Base-by-base conservation (phyloP, 53 echinoderm and acorn worm genomes). In the Arbacia lixula region DNA sequence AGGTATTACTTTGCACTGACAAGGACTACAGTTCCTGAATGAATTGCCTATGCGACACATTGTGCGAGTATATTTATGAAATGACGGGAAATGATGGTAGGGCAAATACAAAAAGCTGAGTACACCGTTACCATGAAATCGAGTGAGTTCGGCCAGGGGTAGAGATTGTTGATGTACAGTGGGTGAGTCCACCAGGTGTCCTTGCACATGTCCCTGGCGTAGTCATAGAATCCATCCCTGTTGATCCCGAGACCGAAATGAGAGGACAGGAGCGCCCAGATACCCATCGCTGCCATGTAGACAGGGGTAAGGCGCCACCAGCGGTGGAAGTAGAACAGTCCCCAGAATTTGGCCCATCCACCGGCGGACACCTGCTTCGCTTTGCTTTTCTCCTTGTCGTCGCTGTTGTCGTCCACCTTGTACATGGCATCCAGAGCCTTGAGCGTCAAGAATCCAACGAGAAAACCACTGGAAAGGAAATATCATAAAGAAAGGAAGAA, bases 291-390 rank as follows among this genome's bases (percentile, higher is more conserved):
- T 14, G 88, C 71, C 83, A 86, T 86, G 67, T 89, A 89, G 40
- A 83, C 60, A 2, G 92, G 92, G 20, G 92, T 92, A 12, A 92
- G 61, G 17, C 92, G 86, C 92, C 92, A 92, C 72, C 72, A 86
- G 5, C 92, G 92, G 71, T 92, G 92, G 62, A 92, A 86, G 84
- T 92, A 92, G 71, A 80, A 92, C 43, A 89, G 19, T 6, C 83
- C 49, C 92, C 92, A 92, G 42, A 68, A 68, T 3, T 43, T 43
- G 12, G 30, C 34, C 73, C 50, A 50, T n/a, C n/a, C n/a, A n/a
- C n/a, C n/a, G n/a, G n/a, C n/a, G n/a, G n/a, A n/a, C n/a, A n/a
- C n/a, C n/a, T n/a, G n/a, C 32, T 91, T 88, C 21, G 54, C 26
- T 40, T 65, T 54, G 39, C 85, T 87, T 22, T 64, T 63, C 3